Conservation (phyloP, 2,888 invertebrate genomes). For the Baccha elongata region DNA sequence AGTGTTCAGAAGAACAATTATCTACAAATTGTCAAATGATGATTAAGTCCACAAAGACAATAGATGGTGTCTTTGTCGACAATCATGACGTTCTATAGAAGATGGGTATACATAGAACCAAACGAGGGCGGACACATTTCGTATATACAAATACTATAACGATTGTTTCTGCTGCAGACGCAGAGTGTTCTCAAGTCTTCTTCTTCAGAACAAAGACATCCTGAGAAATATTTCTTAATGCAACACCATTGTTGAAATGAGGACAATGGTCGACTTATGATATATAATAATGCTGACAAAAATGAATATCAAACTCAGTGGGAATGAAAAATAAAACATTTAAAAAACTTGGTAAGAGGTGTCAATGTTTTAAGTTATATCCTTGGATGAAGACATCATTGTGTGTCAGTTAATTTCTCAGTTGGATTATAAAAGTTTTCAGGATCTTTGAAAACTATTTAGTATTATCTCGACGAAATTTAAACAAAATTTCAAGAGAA, state of each 20-base stretch:
- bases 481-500: too few species aligned
- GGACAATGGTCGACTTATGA: slow-evolving; percentile 46
- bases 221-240: slow-evolving; percentile 45
- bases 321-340: slow-evolving; percentile 25
- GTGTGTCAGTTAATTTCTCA: too few species aligned
- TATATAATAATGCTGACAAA: slow-evolving; percentile 7
- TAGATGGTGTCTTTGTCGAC: slow-evolving; percentile 17
- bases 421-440: too few species aligned
- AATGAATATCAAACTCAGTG: slow-evolving; percentile 13
- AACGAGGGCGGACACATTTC: slow-evolving; percentile 17
- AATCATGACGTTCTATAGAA: too few species aligned
- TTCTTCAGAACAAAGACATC: slow-evolving; percentile 26
- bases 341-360: slow-evolving; percentile 29
- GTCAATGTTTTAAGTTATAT: slow-evolving; percentile 22
- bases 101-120: slow-evolving; percentile 3
- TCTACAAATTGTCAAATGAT: slow-evolving; percentile 61
- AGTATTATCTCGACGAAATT: too few species aligned
- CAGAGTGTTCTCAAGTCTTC: slow-evolving; percentile 43
- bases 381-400: too few species aligned
- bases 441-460: too few species aligned
- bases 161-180: slow-evolving; percentile 43
- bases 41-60: slow-evolving; percentile 50
- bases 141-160: slow-evolving; percentile 9
- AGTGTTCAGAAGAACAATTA: slow-evolving; percentile 56
- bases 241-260: slow-evolving; percentile 39